Conservation (phyloP, 1,140 invertebrate genomes). For the Fopius arisanus region DNA sequence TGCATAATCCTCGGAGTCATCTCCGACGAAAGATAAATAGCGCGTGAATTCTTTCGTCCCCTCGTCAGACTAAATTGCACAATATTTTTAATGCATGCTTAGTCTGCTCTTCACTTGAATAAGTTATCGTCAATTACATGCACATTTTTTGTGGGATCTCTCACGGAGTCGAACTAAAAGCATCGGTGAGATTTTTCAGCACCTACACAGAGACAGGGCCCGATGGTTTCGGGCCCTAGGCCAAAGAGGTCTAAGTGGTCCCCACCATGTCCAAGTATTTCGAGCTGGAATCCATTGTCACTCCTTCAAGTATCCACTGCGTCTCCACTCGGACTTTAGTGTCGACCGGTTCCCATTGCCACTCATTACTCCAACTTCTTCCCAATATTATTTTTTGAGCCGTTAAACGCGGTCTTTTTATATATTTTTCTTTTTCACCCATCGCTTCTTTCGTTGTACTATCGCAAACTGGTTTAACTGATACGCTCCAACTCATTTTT, state of each 20-base stretch:
- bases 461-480: background rate
- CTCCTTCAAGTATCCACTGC: slow-evolving; percentile 22
- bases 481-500: background rate
- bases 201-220: background rate
- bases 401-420: too few relatives aligned
- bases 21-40: background rate
- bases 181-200: background rate
- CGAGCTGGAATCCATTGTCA: background rate
- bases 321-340: background rate
- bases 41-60: background rate
- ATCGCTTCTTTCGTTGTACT: background rate
- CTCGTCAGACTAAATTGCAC: background rate
- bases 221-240: background rate
- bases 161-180: background rate
- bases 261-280: background rate
- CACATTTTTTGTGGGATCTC: background rate
- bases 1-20: background rate
- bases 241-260: background rate
- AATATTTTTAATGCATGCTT: background rate
- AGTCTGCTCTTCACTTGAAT: background rate
- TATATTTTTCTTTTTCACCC: background rate
- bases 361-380: background rate
- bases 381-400: background rate
- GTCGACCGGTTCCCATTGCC: background rate
- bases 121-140: background rate